Conservation (phyloP, 2,113 vertebrate species). For the Takifugu flavidus region DNA sequence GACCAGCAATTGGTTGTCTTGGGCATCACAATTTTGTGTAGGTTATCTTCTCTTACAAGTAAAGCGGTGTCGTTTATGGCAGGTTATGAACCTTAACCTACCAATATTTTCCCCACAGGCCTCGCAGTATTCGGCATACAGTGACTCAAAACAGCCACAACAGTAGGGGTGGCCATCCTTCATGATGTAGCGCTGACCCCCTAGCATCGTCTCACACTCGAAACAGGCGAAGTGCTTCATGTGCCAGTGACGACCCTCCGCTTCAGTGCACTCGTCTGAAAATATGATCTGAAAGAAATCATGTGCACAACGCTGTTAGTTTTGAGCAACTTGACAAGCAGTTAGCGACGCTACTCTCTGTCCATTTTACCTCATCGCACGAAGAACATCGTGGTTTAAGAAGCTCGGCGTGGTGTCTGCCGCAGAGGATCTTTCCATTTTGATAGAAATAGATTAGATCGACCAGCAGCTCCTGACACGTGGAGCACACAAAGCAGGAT, state of each 20-base stretch:
- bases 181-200: conserved; percentile 97
- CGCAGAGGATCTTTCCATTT: conserved; percentile 90
- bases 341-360: background rate
- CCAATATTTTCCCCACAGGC: conserved; percentile 93
- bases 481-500: conserved; percentile 88
- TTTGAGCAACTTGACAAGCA: background rate
- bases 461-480: conserved; percentile 89
- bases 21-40: too few relatives aligned
- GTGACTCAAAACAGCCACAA: conserved; percentile 90
- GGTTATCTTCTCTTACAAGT: background rate
- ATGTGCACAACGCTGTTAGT: background rate
- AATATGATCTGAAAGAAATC: conserved; percentile 87
- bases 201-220: conserved; percentile 86
- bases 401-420: conserved; percentile 90
- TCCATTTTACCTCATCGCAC: conserved; percentile 84
- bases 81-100: conserved; percentile 33
- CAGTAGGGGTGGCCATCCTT: conserved; percentile 91
- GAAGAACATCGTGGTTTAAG: conserved; percentile 94
- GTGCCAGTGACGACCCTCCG: conserved; percentile 94
- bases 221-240: conserved; percentile 97
- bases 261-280: conserved; percentile 94
- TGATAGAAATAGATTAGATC: conserved; percentile 97
- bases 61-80: background rate
- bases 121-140: conserved; percentile 93
- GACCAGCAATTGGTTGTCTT: too few relatives aligned